Evolutionary conservation across 2,113 vertebrate genomes (phyloP).

Genomic region (Spilogale gracilis): DNA sequence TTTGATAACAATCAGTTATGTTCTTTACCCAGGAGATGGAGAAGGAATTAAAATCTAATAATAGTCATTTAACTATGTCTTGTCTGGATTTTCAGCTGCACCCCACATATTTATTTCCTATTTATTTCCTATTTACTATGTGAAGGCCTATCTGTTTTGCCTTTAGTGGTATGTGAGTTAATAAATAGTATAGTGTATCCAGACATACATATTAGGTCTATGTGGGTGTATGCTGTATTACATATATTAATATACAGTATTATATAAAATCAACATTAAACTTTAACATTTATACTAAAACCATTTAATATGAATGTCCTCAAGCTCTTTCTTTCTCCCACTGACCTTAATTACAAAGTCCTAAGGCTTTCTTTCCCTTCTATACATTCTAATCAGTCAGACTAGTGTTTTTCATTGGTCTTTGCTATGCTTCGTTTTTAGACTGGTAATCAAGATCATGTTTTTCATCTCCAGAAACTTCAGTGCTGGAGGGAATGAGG

Average conservation of each 20-base stretch:
- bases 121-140: background rate
- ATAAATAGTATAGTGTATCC: background rate
- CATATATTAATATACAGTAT: background rate
- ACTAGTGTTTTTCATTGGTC: background rate
- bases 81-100: background rate
- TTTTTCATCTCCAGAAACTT: background rate
- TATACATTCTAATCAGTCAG: background rate
- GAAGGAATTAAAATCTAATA: background rate
- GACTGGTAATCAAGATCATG: background rate
- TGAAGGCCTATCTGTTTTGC: background rate
- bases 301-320: background rate
- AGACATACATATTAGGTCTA: rapidly evolving
- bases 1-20: background rate
- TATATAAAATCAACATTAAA: background rate
- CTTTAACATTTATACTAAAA: background rate
- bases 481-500: background rate
- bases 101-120: background rate
- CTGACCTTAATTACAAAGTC: background rate
- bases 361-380: background rate
- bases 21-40: background rate
- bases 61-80: background rate
- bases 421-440: background rate
- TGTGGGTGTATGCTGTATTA: background rate
- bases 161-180: background rate
- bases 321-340: background rate